Evolutionary conservation across 1,140 invertebrate species (phyloP), one percentile per base, ranked within the genome.

Genomic region (Hirudo medicinalis): DNA sequence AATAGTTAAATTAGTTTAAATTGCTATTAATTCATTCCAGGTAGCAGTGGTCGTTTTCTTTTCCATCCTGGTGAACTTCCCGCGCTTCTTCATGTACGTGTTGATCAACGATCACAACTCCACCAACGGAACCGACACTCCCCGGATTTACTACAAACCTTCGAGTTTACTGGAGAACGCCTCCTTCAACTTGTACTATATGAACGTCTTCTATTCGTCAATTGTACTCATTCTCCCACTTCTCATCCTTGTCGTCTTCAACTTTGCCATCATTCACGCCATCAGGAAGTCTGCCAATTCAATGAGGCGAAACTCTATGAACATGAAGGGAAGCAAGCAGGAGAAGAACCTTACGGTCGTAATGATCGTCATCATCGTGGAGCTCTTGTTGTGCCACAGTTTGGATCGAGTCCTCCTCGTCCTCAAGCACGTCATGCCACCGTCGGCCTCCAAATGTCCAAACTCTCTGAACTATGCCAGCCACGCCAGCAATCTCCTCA

Each of bases 301-400:
- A 17, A 55, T 68, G 70, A 19, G 54, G 9, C 70, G 57, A 6
- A 70, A 70, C 49, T 70, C 69, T 13, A 13, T 70, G 19, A 53
- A 49, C 63, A n/a, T 22, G 9, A 27, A 54, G 13, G 69, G 32
- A 36, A 43, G 53, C 25, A 36, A 49, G 22, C 69, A 70, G 25
- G 73, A 74, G 15, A 36, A 53, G 27, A 74, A 74, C 60, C 60
- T 74, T 2, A 71, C 70, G 19, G 27, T 74, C 70, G 67, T 74
- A 2, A 74, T 74, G 73, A 54, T 74, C 60, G 40, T 74, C 73
- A 71, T 74, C 25, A 55, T 71, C 53, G 57, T 74, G 2, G 69
- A 66, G 0, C 67, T 74, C 20, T 11, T 74, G 11, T 15, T 71
- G 19, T 74, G 54, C 63, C 70, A 71, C 53, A 32, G 36, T n/a